phyloP scores from a whole-genome alignment of 2,888 invertebrate species.

The Malthinus flaveolus region DNA sequence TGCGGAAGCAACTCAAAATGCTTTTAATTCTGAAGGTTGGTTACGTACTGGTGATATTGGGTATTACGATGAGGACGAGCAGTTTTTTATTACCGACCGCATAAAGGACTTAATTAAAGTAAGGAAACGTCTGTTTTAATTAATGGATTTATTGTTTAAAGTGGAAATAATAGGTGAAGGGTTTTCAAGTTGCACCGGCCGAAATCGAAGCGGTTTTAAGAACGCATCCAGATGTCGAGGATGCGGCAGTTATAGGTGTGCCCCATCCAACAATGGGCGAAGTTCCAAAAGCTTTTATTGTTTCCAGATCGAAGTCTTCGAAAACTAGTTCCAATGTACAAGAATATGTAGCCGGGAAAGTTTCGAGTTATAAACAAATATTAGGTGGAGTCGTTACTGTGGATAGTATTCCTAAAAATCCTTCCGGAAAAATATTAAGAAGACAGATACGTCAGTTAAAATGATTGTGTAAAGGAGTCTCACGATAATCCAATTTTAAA shows the following conservation, averaged over 20 bases:
- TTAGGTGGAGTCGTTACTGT: constrained; percentile 68
- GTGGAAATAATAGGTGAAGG: constrained; percentile 52
- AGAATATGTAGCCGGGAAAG: constrained; percentile 64
- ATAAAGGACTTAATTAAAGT: constrained; percentile 77
- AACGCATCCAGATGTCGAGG: constrained; percentile 70
- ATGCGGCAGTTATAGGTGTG: constrained; percentile 80
- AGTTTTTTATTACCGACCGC: constrained; percentile 71
- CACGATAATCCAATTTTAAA: too few species aligned
- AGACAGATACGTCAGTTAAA: background rate
- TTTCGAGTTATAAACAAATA: constrained; percentile 75
- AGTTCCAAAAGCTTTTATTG: constrained; percentile 72
- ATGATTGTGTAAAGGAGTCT: too few species aligned
- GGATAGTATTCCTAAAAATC: constrained; percentile 73
- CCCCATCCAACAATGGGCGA: constrained; percentile 70
- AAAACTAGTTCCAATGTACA: constrained; percentile 60
- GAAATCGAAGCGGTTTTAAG: constrained; percentile 76
- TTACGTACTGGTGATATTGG: constrained; percentile 67
- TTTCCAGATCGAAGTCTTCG: constrained; percentile 53
- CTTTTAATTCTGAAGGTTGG: constrained; percentile 69
- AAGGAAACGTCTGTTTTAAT: background rate
- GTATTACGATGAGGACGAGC: constrained; percentile 63
- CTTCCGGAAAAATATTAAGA: constrained; percentile 77
- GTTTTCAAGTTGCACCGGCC: constrained; percentile 82
- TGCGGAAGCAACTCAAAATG: constrained; percentile 68
- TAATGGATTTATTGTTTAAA: too few species aligned